phyloP scores from a whole-genome alignment of 2,113 vertebrate species.

The Muntiacus reevesi region DNA sequence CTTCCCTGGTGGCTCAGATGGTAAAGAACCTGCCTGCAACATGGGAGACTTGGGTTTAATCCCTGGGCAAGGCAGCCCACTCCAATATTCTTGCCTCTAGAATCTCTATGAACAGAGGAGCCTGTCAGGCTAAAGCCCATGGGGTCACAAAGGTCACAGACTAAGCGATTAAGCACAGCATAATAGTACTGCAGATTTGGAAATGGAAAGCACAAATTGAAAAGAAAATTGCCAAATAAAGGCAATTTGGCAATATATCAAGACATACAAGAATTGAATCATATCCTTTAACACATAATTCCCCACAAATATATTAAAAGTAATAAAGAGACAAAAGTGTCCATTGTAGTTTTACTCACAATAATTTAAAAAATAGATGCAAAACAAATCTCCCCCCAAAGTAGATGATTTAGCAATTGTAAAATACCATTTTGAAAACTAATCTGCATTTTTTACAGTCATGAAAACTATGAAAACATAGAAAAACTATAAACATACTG shows the following conservation, averaged over 20 bases:
- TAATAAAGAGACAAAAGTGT: background rate
- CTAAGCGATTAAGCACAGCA: background rate
- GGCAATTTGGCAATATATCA: background rate
- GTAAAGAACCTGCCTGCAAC: background rate
- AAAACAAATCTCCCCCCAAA: background rate
- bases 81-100: background rate
- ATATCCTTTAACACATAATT: background rate
- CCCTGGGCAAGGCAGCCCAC: background rate
- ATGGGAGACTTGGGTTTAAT: background rate
- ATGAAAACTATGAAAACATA: background rate
- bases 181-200: background rate
- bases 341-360: background rate
- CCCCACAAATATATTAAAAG: background rate
- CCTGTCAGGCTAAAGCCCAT: background rate
- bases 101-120: background rate
- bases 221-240: background rate
- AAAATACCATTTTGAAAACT: background rate
- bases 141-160: background rate
- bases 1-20: fast-evolving
- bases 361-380: background rate
- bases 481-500: background rate
- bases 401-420: background rate
- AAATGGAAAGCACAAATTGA: background rate
- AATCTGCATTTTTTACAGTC: background rate
- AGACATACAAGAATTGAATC: background rate